These are phyloP conservation scores for Cherax quadricarinatus DNA, from an alignment of 1,140 invertebrate genomes.

Conservation along the genomic window DNA sequence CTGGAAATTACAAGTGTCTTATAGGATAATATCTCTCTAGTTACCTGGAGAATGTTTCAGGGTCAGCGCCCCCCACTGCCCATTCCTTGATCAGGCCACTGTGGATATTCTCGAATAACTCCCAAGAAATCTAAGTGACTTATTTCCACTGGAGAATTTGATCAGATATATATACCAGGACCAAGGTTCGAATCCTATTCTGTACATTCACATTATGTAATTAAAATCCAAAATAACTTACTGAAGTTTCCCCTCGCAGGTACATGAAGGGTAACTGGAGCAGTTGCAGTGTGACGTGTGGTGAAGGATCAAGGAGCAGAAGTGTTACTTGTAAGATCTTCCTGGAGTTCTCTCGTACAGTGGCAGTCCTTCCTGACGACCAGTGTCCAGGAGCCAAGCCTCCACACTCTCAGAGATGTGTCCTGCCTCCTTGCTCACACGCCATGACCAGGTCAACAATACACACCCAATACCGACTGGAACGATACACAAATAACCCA, in stretches of 20 bases:
- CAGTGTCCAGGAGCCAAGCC: slow-evolving; percentile 92
- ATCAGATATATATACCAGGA: too few species aligned
- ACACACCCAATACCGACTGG: background rate
- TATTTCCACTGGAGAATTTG: too few species aligned
- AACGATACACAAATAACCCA: too few species aligned
- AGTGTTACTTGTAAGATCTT: slow-evolving; percentile 95
- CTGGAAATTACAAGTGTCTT: too few species aligned
- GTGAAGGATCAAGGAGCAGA: slow-evolving; percentile 88
- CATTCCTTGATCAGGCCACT: too few species aligned
- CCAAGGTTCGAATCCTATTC: too few species aligned
- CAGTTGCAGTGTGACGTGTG: slow-evolving; percentile 91
- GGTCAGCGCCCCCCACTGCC: too few species aligned
- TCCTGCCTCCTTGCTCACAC: slow-evolving; percentile 84
- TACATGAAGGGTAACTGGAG: slow-evolving; percentile 90
- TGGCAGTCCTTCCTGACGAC: slow-evolving; percentile 90
- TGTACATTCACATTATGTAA: too few species aligned
- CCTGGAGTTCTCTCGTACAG: slow-evolving; percentile 91
- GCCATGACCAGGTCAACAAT: slow-evolving; percentile 49
- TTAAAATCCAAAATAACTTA: background rate
- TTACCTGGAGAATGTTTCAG: too few species aligned
- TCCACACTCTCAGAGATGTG: slow-evolving; percentile 86
- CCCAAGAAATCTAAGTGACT: background rate
- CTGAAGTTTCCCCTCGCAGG: slow-evolving; percentile 76
- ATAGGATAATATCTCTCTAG: too few species aligned
- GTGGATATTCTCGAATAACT: too few species aligned